These are phyloP conservation scores for Irena cyanogastra DNA, from an alignment of 2,113 vertebrate species.

Conservation along the genomic window DNA sequence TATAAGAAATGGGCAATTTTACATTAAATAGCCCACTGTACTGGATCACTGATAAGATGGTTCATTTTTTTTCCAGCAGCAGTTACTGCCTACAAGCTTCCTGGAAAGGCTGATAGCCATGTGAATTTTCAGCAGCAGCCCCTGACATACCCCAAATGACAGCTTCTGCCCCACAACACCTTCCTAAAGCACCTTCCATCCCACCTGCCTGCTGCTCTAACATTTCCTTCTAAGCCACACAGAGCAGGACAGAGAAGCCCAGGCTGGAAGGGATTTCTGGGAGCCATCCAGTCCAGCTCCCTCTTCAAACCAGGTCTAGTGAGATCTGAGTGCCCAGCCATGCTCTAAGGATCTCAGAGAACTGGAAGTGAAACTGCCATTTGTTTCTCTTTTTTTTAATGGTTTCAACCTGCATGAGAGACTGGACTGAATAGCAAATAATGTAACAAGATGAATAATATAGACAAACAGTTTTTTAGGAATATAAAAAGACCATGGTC, in stretches of 20 bases:
- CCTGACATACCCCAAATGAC: neutral
- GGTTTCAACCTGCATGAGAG: neutral
- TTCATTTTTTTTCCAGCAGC: neutral
- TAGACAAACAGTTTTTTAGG: neutral
- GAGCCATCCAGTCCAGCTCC: neutral
- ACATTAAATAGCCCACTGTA: neutral
- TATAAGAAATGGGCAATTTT: neutral
- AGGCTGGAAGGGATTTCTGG: neutral
- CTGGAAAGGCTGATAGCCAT: neutral
- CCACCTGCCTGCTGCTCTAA: neutral
- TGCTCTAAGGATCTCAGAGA: neutral
- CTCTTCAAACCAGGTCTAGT: neutral
- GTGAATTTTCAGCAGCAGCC: neutral
- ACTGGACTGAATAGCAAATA: neutral
- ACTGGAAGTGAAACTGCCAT: neutral
- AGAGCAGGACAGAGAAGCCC: neutral
- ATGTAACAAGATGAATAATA: neutral
- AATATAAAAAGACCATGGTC: neutral
- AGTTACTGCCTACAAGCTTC: neutral
- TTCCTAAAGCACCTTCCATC: neutral
- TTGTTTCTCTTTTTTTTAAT: neutral
- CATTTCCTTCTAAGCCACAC: neutral
- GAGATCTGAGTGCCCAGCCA: neutral
- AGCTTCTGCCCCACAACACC: neutral
- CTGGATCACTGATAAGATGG: neutral